phyloP scores from a whole-genome alignment of 2,797 vertebrate genomes.

The Coreius guichenoti region DNA sequence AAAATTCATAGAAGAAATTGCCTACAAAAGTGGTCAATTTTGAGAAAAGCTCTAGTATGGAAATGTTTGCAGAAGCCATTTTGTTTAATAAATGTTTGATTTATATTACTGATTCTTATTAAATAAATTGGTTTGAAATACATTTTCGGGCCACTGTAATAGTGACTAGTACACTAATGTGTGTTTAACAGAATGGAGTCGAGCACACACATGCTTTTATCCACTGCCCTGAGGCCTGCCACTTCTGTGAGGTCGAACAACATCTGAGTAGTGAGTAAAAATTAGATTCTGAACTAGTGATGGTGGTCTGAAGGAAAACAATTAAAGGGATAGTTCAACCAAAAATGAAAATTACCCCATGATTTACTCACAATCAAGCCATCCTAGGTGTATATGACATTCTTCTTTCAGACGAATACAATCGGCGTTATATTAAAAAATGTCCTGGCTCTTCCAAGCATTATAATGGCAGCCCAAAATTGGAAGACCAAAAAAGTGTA shows the following conservation, averaged over 20 bases:
- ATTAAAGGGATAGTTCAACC: background rate
- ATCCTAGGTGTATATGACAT: too few species aligned
- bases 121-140: background rate
- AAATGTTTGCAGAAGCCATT: background rate
- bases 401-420: too few species aligned
- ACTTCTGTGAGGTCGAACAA: constrained; percentile 92
- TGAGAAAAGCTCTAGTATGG: background rate
- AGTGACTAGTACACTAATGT: too few species aligned
- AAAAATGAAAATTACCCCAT: too few species aligned
- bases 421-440: too few species aligned
- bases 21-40: background rate
- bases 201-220: constrained; percentile 91
- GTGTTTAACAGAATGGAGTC: constrained; percentile 81
- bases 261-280: constrained; percentile 80
- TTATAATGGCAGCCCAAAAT: too few species aligned
- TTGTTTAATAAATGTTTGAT: background rate
- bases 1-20: background rate
- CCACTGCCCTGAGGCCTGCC: constrained; percentile 82
- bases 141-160: background rate
- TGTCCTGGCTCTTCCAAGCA: too few species aligned
- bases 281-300: background rate
- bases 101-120: background rate
- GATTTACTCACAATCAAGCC: too few species aligned
- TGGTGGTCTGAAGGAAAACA: background rate
- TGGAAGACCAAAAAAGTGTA: too few species aligned